Base-by-base conservation (phyloP, 2,888 invertebrate species). In the Lasioglossum morio region DNA sequence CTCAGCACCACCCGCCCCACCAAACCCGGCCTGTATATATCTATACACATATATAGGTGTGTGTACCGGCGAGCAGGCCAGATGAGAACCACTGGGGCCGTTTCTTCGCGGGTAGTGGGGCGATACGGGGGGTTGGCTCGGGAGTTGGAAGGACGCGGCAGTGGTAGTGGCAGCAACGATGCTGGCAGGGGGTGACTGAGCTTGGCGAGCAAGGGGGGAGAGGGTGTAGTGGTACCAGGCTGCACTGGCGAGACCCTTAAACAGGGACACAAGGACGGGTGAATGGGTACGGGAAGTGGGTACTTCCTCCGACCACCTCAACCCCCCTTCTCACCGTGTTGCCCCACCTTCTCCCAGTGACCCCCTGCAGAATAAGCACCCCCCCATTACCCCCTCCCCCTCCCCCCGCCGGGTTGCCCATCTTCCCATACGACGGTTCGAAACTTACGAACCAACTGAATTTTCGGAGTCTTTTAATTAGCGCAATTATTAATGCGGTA, bases 141-240 rank as follows among this genome's bases (percentile, higher is more conserved):
- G 85, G 76, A 80, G 57, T 73, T 82, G 83, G 84, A 87, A 82
- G 77, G 77, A 81, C 79, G 82, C 70, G 77, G 85, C 77, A 27
- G 73, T 73, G 86, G 76, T 86, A 82, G 81, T 79, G 84, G 82
- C 79, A 73, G 82, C 84, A 81, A 70, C 81, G 83, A 72, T 79
- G 83, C 81, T 70, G 79, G 82, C 73, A 69, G 88, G 84, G 86
- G 89, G 77, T 78, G 82, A 84, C 81, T 78, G 86, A 82, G 82
- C 79, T 72, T 78, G 86, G 78, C 72, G 85, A 81, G 77, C 30
- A 46, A 70, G 74, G 81, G 72, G 66, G 72, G 40, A 53, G 72
- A 81, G 84, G 87, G 84, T 89, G 88, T 88, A 87, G 88, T 87
- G 93, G 92, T 93, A 93, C 93, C 91, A 92, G 91, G 87, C 90